phyloP scores from a whole-genome alignment of 2,113 vertebrate genomes.

The Nothoprocta pentlandii region DNA sequence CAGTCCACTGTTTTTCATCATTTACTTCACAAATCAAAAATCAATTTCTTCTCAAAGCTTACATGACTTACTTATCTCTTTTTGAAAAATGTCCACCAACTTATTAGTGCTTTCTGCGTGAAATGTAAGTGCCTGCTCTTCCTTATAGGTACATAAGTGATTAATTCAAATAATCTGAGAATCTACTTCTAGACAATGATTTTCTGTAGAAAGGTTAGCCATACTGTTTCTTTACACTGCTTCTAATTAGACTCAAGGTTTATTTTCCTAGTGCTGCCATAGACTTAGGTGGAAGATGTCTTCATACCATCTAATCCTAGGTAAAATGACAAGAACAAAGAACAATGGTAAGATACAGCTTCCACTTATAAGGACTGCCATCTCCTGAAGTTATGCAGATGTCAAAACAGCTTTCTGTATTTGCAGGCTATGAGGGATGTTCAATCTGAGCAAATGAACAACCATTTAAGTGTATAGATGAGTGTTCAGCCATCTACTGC shows the following conservation, averaged over 20 bases:
- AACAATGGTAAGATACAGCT: background rate
- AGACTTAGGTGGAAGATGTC: background rate
- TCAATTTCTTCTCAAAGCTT: background rate
- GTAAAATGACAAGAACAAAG: background rate
- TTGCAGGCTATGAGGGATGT: accelerated
- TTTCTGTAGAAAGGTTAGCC: background rate
- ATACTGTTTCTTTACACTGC: background rate
- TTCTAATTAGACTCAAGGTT: background rate
- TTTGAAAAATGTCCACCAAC: too few species aligned
- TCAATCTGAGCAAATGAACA: background rate
- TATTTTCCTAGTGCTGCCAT: background rate
- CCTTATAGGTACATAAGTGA: too few species aligned
- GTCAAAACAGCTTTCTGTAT: background rate
- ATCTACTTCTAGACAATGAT: background rate
- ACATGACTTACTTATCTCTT: background rate
- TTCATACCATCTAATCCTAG: background rate
- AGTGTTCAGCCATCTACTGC: background rate
- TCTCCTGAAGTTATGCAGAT: background rate
- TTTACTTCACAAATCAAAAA: background rate
- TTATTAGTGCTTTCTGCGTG: too few species aligned
- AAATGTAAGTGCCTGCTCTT: too few species aligned
- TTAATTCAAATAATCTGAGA: background rate
- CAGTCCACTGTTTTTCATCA: background rate
- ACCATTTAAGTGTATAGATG: background rate
- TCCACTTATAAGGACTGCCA: background rate